Evolutionary conservation across 2,113 vertebrate genomes (phyloP).

Genomic region (Brachirus orientalis): DNA sequence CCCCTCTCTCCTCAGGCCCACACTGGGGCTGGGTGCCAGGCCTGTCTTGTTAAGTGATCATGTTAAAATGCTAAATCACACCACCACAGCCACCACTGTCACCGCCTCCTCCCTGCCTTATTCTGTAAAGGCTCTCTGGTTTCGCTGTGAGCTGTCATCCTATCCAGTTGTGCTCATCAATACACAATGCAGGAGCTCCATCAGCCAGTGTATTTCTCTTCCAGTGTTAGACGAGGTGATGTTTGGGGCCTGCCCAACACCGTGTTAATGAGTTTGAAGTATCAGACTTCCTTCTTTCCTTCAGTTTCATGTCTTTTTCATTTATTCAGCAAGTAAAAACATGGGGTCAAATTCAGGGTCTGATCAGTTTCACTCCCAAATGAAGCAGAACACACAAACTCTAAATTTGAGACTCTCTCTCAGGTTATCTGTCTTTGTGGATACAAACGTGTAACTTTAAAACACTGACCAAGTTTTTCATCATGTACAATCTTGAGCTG

Average conservation of each 20-base stretch:
- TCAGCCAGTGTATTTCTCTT: constrained; percentile 56
- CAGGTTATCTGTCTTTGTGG: constrained; percentile 5
- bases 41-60: constrained; percentile 69
- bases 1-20: constrained; percentile 9
- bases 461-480: background rate
- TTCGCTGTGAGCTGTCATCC: constrained; percentile 74
- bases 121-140: constrained; percentile 60
- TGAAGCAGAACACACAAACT: background rate
- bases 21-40: constrained; percentile 30
- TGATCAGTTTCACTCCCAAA: constrained; percentile 25
- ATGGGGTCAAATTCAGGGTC: constrained; percentile 21
- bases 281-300: constrained; percentile 61
- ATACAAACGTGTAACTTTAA: background rate
- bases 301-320: constrained; percentile 64
- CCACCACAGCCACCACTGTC: constrained; percentile 39
- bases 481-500: background rate
- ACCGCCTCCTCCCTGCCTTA: constrained; percentile 42
- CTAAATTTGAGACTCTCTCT: background rate
- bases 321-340: constrained; percentile 52
- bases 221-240: constrained; percentile 48
- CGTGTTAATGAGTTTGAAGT: constrained; percentile 64
- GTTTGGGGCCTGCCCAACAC: constrained; percentile 49
- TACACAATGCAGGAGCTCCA: constrained; percentile 68
- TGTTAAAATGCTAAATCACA: constrained; percentile 74
- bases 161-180: constrained; percentile 76